These are phyloP conservation scores for Pipistrellus pygmaeus DNA, from an alignment of 2,797 vertebrate genomes.

Conservation along the genomic window DNA sequence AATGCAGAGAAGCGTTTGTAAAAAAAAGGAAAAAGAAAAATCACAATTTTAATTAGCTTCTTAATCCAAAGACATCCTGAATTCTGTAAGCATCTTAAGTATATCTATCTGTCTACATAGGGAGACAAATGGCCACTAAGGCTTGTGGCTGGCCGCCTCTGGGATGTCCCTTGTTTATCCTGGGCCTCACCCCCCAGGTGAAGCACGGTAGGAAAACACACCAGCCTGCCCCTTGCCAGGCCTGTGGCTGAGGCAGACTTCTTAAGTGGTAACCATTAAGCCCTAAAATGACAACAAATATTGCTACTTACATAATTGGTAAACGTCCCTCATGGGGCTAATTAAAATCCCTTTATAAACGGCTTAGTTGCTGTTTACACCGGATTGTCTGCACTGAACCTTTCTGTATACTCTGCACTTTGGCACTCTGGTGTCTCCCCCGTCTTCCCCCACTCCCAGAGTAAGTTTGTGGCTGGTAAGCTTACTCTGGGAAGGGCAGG, in stretches of 20 bases:
- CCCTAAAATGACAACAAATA: slow-evolving; percentile 33
- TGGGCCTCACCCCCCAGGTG: not conserved
- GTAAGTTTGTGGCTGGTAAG: not conserved
- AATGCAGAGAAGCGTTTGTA: slow-evolving; percentile 1
- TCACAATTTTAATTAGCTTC: slow-evolving; percentile 5
- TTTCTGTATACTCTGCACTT: not conserved
- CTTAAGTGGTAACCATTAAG: not conserved
- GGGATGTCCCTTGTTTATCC: not conserved
- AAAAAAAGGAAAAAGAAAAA: not conserved
- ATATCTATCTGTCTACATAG: not conserved
- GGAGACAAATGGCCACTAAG: not conserved
- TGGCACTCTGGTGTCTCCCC: not conserved
- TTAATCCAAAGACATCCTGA: not conserved
- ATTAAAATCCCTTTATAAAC: not conserved
- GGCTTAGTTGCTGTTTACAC: not conserved
- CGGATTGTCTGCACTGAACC: not conserved
- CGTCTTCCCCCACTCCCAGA: not conserved
- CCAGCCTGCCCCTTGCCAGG: not conserved
- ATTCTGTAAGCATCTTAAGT: not conserved
- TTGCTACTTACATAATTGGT: not conserved
- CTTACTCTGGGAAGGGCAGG: not conserved
- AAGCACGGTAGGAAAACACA: not conserved
- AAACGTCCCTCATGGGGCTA: not conserved
- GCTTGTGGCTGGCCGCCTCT: not conserved
- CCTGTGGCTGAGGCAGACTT: not conserved